Evolutionary conservation across 2,113 vertebrate genomes (phyloP), one percentile per base, ranked within the genome.

Genomic region (Indicator maculatus): DNA sequence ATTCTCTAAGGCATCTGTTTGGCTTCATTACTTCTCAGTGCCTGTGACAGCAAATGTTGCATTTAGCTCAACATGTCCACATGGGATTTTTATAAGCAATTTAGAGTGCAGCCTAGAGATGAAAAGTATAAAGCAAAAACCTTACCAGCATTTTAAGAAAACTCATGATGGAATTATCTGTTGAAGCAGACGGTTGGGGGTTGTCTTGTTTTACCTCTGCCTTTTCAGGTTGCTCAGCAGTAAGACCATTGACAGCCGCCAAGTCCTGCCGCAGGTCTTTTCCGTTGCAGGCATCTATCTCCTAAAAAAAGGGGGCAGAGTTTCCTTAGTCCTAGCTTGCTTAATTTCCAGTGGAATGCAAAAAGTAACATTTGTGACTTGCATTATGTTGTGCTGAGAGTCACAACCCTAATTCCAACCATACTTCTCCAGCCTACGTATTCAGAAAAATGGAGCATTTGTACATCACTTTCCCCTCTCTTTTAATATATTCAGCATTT

Each of bases 61-160:
- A 19, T 47, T 76, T 24, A 38, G 26, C 27, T 65, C 50, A 21
- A 24, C 6, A 7, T 14, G 6, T 33, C 18, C 61, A 16, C 11
- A 0, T 6, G 8, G 21, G 61, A 21, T 23, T 74, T 88, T 52
- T n/a, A 33, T 36, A 47, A 79, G 16, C 36, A 12, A 17, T 3
- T 39, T 31, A 60, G 77, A 11, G 13, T 31, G 16, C 9, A 30
- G 16, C 24, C 24, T 12, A 30, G 19, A 38, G 45, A 11, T 16
- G 30, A 65, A 55, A 75, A 77, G 11, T 12, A 30, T 31, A 70
- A 78, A 26, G 33, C 31, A 79, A 67, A 4, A 11, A 95, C 15
- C 99, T 99, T 97, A 99, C 99, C 96, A 99, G 95, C 3, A 98
- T 98, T 98, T 98, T 99, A 96, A 99, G 99, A 98, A 99, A 99